phyloP scores from a whole-genome alignment of 2,797 vertebrate species.

The Mycteria americana region DNA sequence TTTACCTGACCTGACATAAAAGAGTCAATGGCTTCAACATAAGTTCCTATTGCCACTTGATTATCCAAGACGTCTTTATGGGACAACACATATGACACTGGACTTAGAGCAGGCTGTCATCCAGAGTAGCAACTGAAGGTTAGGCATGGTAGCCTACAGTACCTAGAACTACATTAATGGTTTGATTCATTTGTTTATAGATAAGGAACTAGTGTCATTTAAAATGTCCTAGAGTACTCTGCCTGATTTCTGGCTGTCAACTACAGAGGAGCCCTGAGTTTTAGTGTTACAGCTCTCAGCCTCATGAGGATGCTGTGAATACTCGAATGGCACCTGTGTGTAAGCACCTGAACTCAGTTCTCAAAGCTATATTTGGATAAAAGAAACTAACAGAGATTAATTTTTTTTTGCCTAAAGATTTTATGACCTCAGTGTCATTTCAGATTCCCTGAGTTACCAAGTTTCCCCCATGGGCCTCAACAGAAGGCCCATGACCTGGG shows the following conservation, averaged over 20 bases:
- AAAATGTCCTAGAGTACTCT: not conserved
- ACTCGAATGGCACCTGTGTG: not conserved
- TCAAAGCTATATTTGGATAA: not conserved
- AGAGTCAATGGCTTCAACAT: not conserved
- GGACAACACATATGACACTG: not conserved
- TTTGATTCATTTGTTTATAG: not conserved
- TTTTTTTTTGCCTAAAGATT: not conserved
- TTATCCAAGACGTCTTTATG: not conserved
- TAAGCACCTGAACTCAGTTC: not conserved
- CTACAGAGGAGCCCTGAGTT: not conserved
- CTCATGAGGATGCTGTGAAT: not conserved
- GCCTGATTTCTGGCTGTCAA: not conserved
- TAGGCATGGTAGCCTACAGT: not conserved
- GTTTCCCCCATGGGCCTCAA: not conserved
- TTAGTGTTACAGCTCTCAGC: not conserved
- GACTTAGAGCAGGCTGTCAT: not conserved
- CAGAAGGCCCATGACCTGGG: not conserved
- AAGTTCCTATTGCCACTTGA: not conserved
- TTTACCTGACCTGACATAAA: not conserved
- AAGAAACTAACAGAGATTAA: not conserved
- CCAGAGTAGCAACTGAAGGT: not conserved
- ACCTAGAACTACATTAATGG: not conserved
- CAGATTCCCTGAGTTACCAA: not conserved
- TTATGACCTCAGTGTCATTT: not conserved
- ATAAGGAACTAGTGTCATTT: not conserved